These are phyloP conservation scores for Ibidorhyncha struthersii DNA, from an alignment of 2,113 vertebrate genomes.

Conservation along the genomic window DNA sequence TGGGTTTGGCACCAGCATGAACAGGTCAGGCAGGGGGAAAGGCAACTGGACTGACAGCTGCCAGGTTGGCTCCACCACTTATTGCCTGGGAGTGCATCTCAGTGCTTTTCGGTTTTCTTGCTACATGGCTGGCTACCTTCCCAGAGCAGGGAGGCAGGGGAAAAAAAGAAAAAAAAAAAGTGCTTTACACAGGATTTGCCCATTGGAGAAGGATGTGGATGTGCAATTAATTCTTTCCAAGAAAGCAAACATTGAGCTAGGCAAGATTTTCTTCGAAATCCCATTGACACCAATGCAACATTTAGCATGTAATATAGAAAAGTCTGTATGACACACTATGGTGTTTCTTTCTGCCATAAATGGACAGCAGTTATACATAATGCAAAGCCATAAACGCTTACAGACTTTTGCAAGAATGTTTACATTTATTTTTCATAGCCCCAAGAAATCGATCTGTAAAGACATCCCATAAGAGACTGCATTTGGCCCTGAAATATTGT, in stretches of 20 bases:
- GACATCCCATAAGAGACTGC: slow-evolving; percentile 6
- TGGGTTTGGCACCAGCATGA: not conserved
- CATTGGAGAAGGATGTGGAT: not conserved
- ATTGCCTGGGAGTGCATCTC: not conserved
- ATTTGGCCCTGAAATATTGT: slow-evolving; percentile 29
- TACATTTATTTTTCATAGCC: slow-evolving; percentile 64
- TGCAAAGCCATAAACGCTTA: slow-evolving; percentile 14
- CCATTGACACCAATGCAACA: not conserved
- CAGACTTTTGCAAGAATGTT: slow-evolving; percentile 22
- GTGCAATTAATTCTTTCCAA: not conserved
- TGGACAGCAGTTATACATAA: not conserved
- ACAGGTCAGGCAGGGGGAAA: not conserved
- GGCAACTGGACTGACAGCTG: not conserved
- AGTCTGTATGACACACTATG: not conserved
- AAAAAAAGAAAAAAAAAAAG: fast-evolving
- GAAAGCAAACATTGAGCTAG: not conserved
- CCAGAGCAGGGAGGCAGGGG: not conserved
- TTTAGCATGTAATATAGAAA: not conserved
- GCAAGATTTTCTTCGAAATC: not conserved
- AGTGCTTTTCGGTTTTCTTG: not conserved
- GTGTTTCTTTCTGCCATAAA: not conserved
- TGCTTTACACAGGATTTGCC: not conserved
- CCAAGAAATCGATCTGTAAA: slow-evolving; percentile 48
- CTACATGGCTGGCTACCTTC: not conserved
- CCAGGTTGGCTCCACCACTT: not conserved